Base-by-base conservation (phyloP, 2,113 vertebrate species). In the Lophura nycthemera region DNA sequence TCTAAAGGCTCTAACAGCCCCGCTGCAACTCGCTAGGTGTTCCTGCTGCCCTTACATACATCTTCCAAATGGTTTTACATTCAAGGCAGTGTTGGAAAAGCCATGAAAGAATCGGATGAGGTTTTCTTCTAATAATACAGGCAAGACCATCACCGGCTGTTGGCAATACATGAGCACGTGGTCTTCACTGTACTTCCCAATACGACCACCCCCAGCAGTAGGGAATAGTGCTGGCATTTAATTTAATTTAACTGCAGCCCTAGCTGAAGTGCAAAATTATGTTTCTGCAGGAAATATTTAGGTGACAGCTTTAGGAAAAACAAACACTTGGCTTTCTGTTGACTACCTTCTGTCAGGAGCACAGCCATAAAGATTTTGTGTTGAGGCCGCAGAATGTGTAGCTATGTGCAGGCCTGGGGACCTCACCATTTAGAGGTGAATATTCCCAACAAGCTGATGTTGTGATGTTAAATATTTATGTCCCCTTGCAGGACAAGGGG, bases 131-230 rank as follows among this genome's bases (percentile, higher is more conserved):
- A 14, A 3, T 45, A 5, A 54, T 43, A 42, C 6, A 40, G 11
- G 4, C 15, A 13, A 24, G 47, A 11, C 29, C 29, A 7, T 27
- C 32, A 60, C 43, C 21, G 21, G 27, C 21, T 0, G 0, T 24
- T 34, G 17, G 2, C 7, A 30, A 4, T 42, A 12, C 1, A 0
- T 8, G 36, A 78, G 45, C 36, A 0, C 29, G 11, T 38, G 38
- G 21, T 74, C 40, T 30, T 17, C 36, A 2, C 40, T 47, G 45
- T 4, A 21, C 43, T 73, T 61, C 64, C 7, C 54, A 16, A 3
- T 4, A 5, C 24, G 2, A 0, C 3, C 16, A 36, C 78, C 21
- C 34, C 74, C 16, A 50, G 38, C 21, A 59, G 65, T 7, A 2
- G 38, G 65, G 45, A 30, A 3, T 36, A 25, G 56, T 7, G 5